A percentile compares a stretch with the other conserved stretches of the same genome.
Evolutionary conservation across 2,888 invertebrate genomes (phyloP).

Genomic region (Cheiracanthium punctorium): DNA sequence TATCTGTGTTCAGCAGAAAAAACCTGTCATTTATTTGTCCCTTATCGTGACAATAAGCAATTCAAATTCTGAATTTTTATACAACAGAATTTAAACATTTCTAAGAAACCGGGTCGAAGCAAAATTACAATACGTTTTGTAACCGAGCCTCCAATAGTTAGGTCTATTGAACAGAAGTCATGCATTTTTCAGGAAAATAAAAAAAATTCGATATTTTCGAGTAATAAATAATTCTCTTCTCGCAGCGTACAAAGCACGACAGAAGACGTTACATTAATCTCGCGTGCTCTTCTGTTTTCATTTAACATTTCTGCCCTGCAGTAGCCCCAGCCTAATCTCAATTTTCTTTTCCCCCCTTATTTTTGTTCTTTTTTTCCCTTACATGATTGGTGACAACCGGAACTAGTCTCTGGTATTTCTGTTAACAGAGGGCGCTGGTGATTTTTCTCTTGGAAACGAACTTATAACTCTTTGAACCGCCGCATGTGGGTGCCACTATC

Average conservation of each 20-base stretch:
- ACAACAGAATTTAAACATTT: no score
- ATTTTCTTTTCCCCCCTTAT: not conserved
- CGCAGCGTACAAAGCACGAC: not conserved
- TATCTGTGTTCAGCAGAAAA: no score
- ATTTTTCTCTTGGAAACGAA: not conserved
- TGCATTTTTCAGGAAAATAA: not conserved
- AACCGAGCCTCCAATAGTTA: no score
- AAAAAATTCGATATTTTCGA: not conserved
- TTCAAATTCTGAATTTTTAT: no score
- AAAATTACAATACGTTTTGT: no score
- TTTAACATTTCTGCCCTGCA: not conserved
- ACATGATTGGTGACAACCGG: constrained; percentile 10
- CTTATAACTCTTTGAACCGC: not conserved
- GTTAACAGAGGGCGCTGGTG: not conserved
- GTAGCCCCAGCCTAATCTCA: not conserved
- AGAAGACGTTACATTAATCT: not conserved
- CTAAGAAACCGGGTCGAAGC: no score
- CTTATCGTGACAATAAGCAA: no score
- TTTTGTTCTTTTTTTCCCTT: not conserved
- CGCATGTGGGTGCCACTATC: constrained; percentile 47
- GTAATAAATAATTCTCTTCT: not conserved
- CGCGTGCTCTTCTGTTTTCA: not conserved
- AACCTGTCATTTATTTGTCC: no score
- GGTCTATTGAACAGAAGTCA: not conserved
- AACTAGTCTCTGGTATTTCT: not conserved